A percentile compares a stretch with the other conserved stretches of the same genome.
phyloP scores from a whole-genome alignment of 2,888 invertebrate genomes.

The Lasioglossum malachurum region DNA sequence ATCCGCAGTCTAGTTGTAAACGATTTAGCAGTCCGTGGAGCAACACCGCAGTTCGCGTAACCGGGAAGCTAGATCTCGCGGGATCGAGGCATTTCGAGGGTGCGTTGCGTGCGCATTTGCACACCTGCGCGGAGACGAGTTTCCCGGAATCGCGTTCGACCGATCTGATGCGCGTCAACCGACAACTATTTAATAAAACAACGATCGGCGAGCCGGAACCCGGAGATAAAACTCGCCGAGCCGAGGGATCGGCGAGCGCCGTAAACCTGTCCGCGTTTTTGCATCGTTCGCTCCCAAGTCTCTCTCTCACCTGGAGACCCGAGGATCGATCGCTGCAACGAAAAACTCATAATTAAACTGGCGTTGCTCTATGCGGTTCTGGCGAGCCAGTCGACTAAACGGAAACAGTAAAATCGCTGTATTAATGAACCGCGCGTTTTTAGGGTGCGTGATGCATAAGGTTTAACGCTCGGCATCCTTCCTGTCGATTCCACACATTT shows the following conservation, averaged over 20 bases:
- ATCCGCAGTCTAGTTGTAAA: neutral
- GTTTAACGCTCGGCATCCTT: neutral
- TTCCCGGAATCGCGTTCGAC: conserved; percentile 12
- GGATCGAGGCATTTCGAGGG: neutral
- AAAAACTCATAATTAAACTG: conserved; percentile 1
- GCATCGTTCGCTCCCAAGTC: conserved; percentile 5
- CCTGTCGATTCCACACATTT: neutral
- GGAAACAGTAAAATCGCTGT: neutral
- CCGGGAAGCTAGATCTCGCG: neutral
- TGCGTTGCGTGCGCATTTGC: neutral
- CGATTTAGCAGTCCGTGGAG: no score
- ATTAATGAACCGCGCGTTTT: neutral
- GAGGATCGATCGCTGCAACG: neutral
- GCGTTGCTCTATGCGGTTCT: neutral
- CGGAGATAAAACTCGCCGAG: conserved; percentile 20
- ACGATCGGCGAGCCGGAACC: conserved; percentile 12
- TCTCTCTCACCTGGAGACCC: conserved; percentile 5
- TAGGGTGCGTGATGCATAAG: neutral
- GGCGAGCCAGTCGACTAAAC: neutral
- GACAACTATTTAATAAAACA: conserved; percentile 28
- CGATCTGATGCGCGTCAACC: conserved; percentile 18
- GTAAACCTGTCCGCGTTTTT: conserved; percentile 28
- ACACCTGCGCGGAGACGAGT: conserved; percentile 4
- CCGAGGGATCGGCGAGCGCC: conserved; percentile 8
- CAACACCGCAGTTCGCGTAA: no score